Evolutionary conservation across 2,888 invertebrate species (phyloP), one percentile per base, ranked within the genome.

Genomic region (Hipparchia semele): DNA sequence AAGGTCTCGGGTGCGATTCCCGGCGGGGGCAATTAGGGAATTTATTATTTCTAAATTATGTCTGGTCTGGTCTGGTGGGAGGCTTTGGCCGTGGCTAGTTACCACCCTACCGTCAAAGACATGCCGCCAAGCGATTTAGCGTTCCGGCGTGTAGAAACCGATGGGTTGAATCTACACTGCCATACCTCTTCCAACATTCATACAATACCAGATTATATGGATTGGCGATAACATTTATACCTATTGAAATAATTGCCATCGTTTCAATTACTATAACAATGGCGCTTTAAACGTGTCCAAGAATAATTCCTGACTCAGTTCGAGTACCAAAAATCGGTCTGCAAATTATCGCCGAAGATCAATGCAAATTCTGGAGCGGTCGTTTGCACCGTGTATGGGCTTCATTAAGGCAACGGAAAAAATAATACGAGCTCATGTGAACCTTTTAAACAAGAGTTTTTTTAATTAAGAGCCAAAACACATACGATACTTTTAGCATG

Each of bases 311-410:
- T 46, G 71, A 71, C 39, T 58, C 61, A 6, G 33, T 66, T 64
- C 66, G 53, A n/a, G 62, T 66, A 66, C 61, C 61, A 68, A 73
- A 70, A 72, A 72, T 73, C 58, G 62, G 46, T 49, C 12, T 39
- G 67, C 71, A 70, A 73, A 72, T 74, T 67, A 71, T 73, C 51
- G 68, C 60, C 68, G 80, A 81, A 79, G 82, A 86, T 88, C 87
- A 86, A 90, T 90, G 88, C 86, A 90, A 86, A 90, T 90, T 88
- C 90, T 89, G 90, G 87, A 90, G 85, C 87, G 86, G 80, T 81
- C 83, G 79, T 77, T 71, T 78, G 74, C 73, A 71, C 91, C 91
- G 76, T 88, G 83, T 90, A 90, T 83, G 93, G 92, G 79, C 87
- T 86, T 93, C 91, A 92, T 93, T 92, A 92, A 86, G 84, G 83